phyloP scores from a whole-genome alignment of 2,797 vertebrate species.

The Poecilia wingei region DNA sequence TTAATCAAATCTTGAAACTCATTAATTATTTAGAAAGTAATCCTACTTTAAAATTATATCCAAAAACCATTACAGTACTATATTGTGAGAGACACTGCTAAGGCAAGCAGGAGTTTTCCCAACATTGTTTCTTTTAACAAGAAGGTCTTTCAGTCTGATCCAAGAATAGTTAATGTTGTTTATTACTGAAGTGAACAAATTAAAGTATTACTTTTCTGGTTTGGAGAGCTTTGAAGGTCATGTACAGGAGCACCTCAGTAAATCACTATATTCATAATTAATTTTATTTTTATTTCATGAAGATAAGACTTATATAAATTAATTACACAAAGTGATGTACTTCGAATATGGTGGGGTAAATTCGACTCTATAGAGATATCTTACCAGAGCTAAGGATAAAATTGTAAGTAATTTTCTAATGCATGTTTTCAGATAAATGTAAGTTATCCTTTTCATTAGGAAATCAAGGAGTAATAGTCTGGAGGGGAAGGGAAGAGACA shows the following conservation, averaged over 20 bases:
- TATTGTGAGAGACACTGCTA: neutral
- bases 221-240: neutral
- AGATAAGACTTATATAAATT: neutral
- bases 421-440: neutral
- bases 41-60: constrained; percentile 1
- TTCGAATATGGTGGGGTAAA: neutral
- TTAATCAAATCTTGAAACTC: neutral
- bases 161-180: neutral
- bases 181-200: constrained; percentile 34
- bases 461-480: neutral
- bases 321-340: neutral
- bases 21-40: constrained; percentile 7
- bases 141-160: neutral
- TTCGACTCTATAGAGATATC: neutral
- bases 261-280: neutral
- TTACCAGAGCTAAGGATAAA: neutral
- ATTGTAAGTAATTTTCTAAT: no score
- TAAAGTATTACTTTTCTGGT: neutral
- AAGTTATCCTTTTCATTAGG: neutral
- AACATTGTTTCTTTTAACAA: neutral
- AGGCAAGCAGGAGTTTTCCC: neutral
- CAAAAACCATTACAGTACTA: constrained; percentile 6
- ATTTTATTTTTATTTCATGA: neutral
- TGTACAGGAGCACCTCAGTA: neutral
- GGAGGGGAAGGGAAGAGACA: neutral